phyloP scores from a whole-genome alignment of 2,113 vertebrate genomes.

The Ammospiza caudacuta region DNA sequence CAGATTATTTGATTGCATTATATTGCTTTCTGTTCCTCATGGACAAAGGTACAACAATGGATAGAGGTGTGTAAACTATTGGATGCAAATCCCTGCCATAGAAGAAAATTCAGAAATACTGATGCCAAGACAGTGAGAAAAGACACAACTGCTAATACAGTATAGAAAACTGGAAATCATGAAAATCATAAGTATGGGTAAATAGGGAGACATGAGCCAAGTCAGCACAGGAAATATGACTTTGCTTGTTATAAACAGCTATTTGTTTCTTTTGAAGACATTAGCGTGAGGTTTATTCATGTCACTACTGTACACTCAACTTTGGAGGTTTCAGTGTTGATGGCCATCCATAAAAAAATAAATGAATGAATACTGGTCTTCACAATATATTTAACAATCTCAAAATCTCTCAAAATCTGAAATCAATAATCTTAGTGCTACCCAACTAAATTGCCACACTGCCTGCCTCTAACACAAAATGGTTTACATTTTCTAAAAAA shows the following conservation, averaged over 20 bases:
- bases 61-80: background rate
- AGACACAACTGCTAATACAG: background rate
- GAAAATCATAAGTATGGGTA: background rate
- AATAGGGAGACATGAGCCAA: background rate
- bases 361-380: background rate
- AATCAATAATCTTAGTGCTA: background rate
- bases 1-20: background rate
- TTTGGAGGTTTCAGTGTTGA: background rate
- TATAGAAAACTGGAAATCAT: background rate
- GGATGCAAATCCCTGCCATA: background rate
- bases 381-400: background rate
- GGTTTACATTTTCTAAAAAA: background rate
- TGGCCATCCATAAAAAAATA: background rate
- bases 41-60: background rate
- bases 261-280: background rate
- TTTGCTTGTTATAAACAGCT: background rate
- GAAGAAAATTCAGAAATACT: background rate
- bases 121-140: background rate
- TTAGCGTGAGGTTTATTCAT: background rate
- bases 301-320: background rate
- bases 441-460: background rate
- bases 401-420: background rate
- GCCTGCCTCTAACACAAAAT: background rate
- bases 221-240: background rate
- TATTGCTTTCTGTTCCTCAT: background rate